Base-by-base conservation (phyloP, 2,113 vertebrate genomes). In the Dicrurus megarhynchus region DNA sequence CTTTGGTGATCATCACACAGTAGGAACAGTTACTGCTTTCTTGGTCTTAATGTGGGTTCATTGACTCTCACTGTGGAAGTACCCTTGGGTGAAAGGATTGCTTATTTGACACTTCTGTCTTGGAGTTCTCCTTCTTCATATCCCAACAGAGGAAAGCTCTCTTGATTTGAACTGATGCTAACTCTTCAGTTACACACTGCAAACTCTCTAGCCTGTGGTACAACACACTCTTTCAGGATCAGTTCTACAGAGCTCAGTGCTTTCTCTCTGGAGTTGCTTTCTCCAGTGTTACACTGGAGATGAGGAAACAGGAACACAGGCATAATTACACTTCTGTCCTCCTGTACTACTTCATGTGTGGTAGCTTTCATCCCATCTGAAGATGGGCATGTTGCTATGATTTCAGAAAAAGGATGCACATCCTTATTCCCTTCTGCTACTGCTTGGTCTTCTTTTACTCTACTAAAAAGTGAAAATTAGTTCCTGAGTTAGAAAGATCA, bases 281-380 rank as follows among this genome's bases (percentile, higher is more conserved):
- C 39, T 47, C 30, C 57, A 35, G n/a, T 69, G 47, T 69, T 50
- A 46, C 55, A 14, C 17, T 71, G 68, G n/a, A 77, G 10, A 79
- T 50, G 46, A 52, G 32, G 55, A 52, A 70, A 47, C 0, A 8
- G 26, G 33, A 65, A 50, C 0, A 0, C 1, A 1, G 20, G 10
- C 22, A 19, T 74, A 75, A 80, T 49, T 71, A 30, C 68, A 50
- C 24, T 80, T 61, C 44, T 52, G 21, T 77, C 52, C 24, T 83
- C 10, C 35, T 64, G 52, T 69, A 18, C n/a, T 39, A 11, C 20
- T n/a, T 83, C 15, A 2, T 57, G 18, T 64, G 27, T 70, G 24
- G 32, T 65, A 60, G 26, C 9, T 89, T 83, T 70, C 60, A 81
- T 37, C 37, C 9, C 32, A 75, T 35, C 14, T 89, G 83, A 84